Evolutionary conservation across 2,888 invertebrate genomes (phyloP).

Genomic region (Cataglyphis albicans): DNA sequence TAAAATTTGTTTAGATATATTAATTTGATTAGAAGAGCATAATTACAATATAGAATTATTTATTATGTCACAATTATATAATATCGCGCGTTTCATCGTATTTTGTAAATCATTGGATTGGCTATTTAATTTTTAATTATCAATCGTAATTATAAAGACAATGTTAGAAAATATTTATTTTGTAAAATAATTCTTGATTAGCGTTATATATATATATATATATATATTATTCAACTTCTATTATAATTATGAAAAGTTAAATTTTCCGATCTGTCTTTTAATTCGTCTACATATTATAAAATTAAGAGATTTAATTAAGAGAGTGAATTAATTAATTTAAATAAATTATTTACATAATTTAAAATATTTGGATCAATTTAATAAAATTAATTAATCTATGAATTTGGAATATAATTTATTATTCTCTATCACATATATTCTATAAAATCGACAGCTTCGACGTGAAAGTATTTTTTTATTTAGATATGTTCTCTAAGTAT

Average conservation of each 20-base stretch:
- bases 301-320: background rate
- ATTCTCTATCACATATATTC: background rate
- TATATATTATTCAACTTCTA: too few relatives aligned
- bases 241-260: background rate
- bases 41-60: slow-evolving; percentile 14
- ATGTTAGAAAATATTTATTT: background rate
- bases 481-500: background rate
- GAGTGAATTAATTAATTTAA: background rate
- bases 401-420: background rate
- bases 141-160: background rate
- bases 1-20: slow-evolving; percentile 9
- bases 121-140: background rate
- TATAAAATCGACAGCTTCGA: background rate
- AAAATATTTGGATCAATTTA: slow-evolving; percentile 2
- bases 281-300: background rate
- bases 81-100: background rate
- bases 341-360: background rate
- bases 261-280: background rate
- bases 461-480: background rate
- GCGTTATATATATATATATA: background rate
- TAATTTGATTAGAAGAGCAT: background rate
- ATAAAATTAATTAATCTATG: slow-evolving; percentile 10
- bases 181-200: background rate
- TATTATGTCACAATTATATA: slow-evolving; percentile 11
- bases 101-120: slow-evolving; percentile 1